phyloP scores from a whole-genome alignment of 2,888 invertebrate species.

The Ypsolopha scabrella region DNA sequence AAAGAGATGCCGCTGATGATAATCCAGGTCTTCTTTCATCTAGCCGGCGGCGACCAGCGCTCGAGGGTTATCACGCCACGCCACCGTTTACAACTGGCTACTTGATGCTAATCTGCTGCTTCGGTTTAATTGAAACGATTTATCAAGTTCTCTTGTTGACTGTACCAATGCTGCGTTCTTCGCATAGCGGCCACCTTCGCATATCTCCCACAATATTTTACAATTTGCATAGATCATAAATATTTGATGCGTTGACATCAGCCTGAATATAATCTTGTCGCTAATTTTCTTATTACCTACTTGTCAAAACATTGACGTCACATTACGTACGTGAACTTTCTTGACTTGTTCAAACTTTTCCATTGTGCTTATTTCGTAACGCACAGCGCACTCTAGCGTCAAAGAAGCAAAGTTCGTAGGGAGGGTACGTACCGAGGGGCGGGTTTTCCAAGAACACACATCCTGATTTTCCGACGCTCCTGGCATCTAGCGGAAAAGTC shows the following conservation, averaged over 20 bases:
- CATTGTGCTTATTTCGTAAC: background rate
- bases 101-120: constrained; percentile 26
- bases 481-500: constrained; percentile 56
- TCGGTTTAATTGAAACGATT: constrained; percentile 2
- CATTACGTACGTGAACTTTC: too few relatives aligned
- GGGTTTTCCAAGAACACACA: constrained; percentile 12
- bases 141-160: background rate
- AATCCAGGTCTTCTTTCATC: constrained; percentile 48
- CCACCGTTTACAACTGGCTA: constrained; percentile 30
- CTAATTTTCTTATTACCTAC: too few relatives aligned
- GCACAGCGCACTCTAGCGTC: constrained; percentile 50
- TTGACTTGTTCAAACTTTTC: background rate
- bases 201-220: too few relatives aligned
- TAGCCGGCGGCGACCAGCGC: constrained; percentile 36
- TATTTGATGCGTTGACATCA: too few relatives aligned
- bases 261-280: too few relatives aligned
- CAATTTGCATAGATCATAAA: too few relatives aligned
- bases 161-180: background rate
- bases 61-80: background rate
- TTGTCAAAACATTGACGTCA: too few relatives aligned
- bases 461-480: constrained; percentile 12
- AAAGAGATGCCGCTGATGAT: constrained; percentile 40
- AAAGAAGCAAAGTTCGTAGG: constrained; percentile 23
- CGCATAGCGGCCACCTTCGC: too few relatives aligned
- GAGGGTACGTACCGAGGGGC: constrained; percentile 11